Percentiles rank a stretch among this genome's conserved stretches.
phyloP scores from a whole-genome alignment of 2,797 vertebrate genomes.

The Poecilia velifera region DNA sequence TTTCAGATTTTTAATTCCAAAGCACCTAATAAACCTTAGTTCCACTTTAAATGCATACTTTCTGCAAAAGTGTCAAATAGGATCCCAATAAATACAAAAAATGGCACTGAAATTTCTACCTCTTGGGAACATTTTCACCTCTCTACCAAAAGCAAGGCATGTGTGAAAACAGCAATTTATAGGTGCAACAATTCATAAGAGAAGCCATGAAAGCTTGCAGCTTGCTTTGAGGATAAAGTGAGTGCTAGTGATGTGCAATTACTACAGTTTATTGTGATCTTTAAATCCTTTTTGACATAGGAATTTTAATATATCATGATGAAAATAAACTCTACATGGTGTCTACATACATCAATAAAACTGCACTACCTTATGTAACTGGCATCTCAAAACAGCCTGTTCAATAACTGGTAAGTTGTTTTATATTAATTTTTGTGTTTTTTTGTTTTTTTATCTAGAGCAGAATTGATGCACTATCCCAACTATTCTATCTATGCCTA shows the following conservation, averaged over 20 bases:
- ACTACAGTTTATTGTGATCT: neutral
- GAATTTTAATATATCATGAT: neutral
- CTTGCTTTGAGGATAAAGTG: neutral
- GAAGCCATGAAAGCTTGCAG: neutral
- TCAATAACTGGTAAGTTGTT: neutral
- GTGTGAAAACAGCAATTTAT: constrained; percentile 6
- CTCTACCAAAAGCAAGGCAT: neutral
- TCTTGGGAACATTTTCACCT: neutral
- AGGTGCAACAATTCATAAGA: neutral
- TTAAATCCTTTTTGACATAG: neutral
- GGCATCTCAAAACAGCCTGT: too few relatives aligned
- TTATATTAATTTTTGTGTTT: neutral
- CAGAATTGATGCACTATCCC: neutral
- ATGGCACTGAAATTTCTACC: neutral
- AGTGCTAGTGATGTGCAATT: neutral
- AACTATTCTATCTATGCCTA: neutral
- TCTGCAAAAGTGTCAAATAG: neutral
- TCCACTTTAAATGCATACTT: neutral
- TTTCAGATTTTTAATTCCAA: neutral
- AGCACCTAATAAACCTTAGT: neutral
- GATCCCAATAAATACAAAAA: neutral
- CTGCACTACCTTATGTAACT: neutral
- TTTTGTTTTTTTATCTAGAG: neutral
- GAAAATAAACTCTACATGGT: neutral
- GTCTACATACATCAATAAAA: neutral